A percentile compares a stretch with the other conserved stretches of the same genome.
These are phyloP conservation scores for Archivesica marissinica DNA, from an alignment of 1,140 invertebrate genomes.

Conservation along the genomic window DNA sequence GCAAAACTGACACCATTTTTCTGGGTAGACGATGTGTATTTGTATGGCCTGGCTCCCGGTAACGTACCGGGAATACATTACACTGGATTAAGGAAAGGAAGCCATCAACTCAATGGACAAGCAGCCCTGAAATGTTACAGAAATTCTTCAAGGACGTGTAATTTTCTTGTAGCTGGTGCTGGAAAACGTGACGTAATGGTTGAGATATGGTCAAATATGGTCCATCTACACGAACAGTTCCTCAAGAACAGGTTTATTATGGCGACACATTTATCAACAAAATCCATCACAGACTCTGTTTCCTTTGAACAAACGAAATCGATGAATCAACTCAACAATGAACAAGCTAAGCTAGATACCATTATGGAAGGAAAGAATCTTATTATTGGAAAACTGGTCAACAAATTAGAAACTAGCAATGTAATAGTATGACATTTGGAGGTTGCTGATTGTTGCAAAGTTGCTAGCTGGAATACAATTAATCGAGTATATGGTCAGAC, in stretches of 20 bases:
- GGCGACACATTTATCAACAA: not conserved
- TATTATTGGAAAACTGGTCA: not conserved
- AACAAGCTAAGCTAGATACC: not conserved
- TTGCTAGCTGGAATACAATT: too few relatives aligned
- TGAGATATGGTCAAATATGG: conserved; percentile 38
- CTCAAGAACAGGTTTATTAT: not conserved
- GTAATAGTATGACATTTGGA: not conserved
- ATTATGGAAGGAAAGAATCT: not conserved
- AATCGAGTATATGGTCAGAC: too few relatives aligned
- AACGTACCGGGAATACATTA: conserved; percentile 36
- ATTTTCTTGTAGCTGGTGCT: conserved; percentile 24
- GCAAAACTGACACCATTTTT: conserved; percentile 82
- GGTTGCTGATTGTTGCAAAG: too few relatives aligned
- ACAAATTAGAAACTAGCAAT: not conserved
- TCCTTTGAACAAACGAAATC: not conserved
- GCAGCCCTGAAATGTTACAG: conserved; percentile 28
- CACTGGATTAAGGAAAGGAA: conserved; percentile 7
- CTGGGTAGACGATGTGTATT: conserved; percentile 86
- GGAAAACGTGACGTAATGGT: not conserved
- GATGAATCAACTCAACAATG: not conserved
- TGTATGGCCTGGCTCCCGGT: conserved; percentile 84
- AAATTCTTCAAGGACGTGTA: conserved; percentile 22
- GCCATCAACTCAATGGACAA: not conserved
- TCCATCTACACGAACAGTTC: not conserved
- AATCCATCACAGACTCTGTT: not conserved